phyloP scores from a whole-genome alignment of 2,888 invertebrate species.

The Erannis defoliaria region DNA sequence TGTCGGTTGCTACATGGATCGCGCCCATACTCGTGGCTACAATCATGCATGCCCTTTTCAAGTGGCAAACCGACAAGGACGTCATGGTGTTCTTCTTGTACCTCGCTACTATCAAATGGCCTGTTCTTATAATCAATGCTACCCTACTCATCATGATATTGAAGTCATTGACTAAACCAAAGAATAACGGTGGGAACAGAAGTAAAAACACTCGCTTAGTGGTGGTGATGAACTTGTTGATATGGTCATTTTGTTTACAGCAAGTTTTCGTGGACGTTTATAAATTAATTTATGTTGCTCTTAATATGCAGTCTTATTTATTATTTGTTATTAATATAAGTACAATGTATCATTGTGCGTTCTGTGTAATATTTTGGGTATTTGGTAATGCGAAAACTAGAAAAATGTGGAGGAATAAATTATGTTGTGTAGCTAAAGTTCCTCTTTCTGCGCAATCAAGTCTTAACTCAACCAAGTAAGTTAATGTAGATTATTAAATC shows the following conservation, averaged over 20 bases:
- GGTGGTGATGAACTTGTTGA: slow-evolving; percentile 66
- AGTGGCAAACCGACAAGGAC: slow-evolving; percentile 36
- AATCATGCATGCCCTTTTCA: slow-evolving; percentile 43
- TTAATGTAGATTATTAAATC: not conserved
- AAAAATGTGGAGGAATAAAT: slow-evolving; percentile 61
- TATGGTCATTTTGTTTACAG: slow-evolving; percentile 73
- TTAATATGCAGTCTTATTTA: slow-evolving; percentile 35
- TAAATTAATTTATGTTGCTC: slow-evolving; percentile 57
- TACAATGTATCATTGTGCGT: slow-evolving; percentile 69
- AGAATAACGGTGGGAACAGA: slow-evolving; percentile 58
- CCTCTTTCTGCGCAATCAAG: slow-evolving; percentile 21
- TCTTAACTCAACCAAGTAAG: slow-evolving; percentile 8
- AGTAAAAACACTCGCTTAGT: slow-evolving; percentile 53
- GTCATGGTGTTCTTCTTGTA: slow-evolving; percentile 54
- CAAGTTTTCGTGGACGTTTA: slow-evolving; percentile 66
- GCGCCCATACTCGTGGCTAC: slow-evolving; percentile 54
- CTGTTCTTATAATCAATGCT: slow-evolving; percentile 65
- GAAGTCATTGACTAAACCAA: slow-evolving; percentile 60
- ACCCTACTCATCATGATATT: slow-evolving; percentile 62
- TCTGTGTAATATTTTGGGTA: slow-evolving; percentile 74
- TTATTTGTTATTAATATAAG: slow-evolving; percentile 55
- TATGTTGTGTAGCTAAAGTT: slow-evolving; percentile 10
- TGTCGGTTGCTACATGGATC: slow-evolving; percentile 65
- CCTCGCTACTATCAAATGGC: slow-evolving; percentile 69
- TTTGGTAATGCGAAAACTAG: slow-evolving; percentile 74